These are phyloP conservation scores for Orientallactaga bullata DNA, from an alignment of 2,113 vertebrate species.

Conservation along the genomic window DNA sequence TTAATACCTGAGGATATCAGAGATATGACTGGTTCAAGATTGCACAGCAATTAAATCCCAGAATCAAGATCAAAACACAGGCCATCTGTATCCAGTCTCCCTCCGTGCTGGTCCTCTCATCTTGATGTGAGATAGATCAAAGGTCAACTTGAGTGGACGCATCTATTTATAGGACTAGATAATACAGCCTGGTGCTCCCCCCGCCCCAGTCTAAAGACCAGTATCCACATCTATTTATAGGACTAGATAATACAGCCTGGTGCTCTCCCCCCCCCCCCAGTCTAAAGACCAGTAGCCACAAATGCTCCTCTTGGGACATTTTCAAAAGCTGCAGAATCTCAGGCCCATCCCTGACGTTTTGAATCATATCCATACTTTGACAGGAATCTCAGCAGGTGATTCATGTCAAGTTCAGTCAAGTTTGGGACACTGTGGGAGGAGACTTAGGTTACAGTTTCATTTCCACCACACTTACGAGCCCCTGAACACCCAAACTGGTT, in stretches of 20 bases:
- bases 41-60: neutral
- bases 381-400: neutral
- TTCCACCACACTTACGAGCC: neutral
- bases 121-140: neutral
- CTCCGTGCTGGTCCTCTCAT: neutral
- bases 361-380: neutral
- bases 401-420: neutral
- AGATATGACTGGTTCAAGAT: slow-evolving; percentile 3
- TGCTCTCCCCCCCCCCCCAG: too few relatives aligned
- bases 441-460: neutral
- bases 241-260: neutral
- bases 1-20: slow-evolving; percentile 15
- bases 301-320: neutral
- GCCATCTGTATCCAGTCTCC: neutral
- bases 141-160: neutral
- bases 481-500: neutral
- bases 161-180: neutral
- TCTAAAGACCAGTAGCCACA: neutral
- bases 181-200: neutral
- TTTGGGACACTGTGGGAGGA: neutral
- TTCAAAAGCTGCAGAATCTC: neutral
- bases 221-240: neutral
- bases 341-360: neutral
- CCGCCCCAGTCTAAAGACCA: neutral
- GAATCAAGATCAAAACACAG: neutral